phyloP scores from a whole-genome alignment of 2,113 vertebrate genomes.

The Apus apus region DNA sequence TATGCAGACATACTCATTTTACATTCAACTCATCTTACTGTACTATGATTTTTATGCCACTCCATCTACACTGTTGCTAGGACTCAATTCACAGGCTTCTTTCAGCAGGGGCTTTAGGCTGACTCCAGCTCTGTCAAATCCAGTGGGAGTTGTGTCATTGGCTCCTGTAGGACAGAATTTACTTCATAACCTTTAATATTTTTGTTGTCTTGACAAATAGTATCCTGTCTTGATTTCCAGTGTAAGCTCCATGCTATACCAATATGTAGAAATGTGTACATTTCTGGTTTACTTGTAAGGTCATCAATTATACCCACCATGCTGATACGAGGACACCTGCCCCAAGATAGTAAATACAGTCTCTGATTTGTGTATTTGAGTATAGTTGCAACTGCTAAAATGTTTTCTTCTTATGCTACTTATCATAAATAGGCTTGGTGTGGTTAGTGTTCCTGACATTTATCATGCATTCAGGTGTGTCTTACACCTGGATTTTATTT shows the following conservation, averaged over 20 bases:
- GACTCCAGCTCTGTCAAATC: background rate
- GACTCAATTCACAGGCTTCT: background rate
- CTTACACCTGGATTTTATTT: background rate
- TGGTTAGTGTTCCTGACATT: background rate
- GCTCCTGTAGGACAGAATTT: background rate
- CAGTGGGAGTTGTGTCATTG: background rate
- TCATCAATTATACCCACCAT: background rate
- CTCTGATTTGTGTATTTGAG: background rate
- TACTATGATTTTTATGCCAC: background rate
- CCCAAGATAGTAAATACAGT: background rate
- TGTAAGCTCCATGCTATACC: accelerated
- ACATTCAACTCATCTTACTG: background rate
- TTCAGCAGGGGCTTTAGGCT: background rate
- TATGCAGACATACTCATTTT: background rate
- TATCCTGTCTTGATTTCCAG: background rate
- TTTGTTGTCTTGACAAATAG: background rate
- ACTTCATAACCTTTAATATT: background rate
- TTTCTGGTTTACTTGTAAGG: accelerated
- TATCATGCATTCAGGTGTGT: background rate
- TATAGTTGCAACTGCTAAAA: background rate
- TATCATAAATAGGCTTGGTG: background rate
- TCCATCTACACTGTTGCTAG: background rate
- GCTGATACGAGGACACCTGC: background rate
- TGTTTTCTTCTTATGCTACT: background rate
- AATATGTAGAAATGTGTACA: accelerated